A percentile compares a stretch with the other conserved stretches of the same genome.
phyloP scores from a whole-genome alignment of 2,888 invertebrate species.

The Zeuzera pyrina region DNA sequence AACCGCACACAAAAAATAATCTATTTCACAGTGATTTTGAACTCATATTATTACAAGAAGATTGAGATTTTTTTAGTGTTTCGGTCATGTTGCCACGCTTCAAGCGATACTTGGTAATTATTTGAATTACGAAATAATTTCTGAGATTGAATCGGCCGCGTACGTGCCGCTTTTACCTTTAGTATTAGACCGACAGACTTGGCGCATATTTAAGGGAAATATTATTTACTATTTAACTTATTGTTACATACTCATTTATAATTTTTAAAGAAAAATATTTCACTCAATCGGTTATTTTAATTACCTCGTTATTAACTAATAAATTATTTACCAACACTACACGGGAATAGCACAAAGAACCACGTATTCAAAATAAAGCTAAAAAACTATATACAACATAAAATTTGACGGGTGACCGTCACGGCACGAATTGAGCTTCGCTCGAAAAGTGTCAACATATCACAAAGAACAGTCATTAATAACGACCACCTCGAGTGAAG shows the following conservation, averaged over 20 bases:
- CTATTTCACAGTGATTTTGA: constrained; percentile 35
- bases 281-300: constrained; percentile 8
- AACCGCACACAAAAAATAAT: constrained; percentile 19
- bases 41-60: constrained; percentile 31
- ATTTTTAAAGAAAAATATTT: constrained; percentile 4
- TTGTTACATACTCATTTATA: constrained; percentile 17
- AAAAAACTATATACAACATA: constrained; percentile 62
- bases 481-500: constrained; percentile 43
- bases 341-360: constrained; percentile 37
- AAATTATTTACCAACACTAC: constrained; percentile 50
- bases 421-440: constrained; percentile 60
- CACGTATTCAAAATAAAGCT: constrained; percentile 38
- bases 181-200: constrained; percentile 28
- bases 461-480: background rate
- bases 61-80: constrained; percentile 38
- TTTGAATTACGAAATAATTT: constrained; percentile 48
- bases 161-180: constrained; percentile 43
- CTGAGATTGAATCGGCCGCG: constrained; percentile 37
- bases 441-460: constrained; percentile 22
- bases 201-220: constrained; percentile 27
- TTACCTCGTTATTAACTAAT: too few species aligned
- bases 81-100: constrained; percentile 30
- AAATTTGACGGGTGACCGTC: constrained; percentile 65
- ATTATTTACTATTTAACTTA: constrained; percentile 14
- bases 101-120: constrained; percentile 39